Evolutionary conservation across 30 jellyfish, hydroid and myxozoan genomes (phyloP).

Genomic region (Cassiopea xamachana): DNA sequence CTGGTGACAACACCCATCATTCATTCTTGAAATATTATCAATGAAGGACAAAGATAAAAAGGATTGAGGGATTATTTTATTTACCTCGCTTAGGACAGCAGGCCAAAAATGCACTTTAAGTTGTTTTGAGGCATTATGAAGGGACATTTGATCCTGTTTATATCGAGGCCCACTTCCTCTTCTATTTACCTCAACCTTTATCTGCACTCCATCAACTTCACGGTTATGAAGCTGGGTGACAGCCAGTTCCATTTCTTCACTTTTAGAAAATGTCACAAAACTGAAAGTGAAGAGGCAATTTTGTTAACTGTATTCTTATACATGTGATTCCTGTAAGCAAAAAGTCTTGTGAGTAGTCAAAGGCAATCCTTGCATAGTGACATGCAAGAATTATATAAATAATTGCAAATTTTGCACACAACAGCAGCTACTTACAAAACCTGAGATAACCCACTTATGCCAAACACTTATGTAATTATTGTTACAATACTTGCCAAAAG

Average conservation of each 20-base stretch:
- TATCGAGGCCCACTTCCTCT: background rate
- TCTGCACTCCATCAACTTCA: slow-evolving; percentile 72
- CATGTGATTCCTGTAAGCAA: no score
- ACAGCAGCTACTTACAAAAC: no score
- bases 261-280: slow-evolving; percentile 57
- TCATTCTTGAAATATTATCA: background rate
- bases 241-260: slow-evolving; percentile 65
- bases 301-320: no score
- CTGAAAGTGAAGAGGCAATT: slow-evolving; percentile 21
- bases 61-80: background rate
- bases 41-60: background rate
- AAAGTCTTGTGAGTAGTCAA: no score
- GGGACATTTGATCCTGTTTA: background rate
- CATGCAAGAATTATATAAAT: no score
- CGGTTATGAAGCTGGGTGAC: slow-evolving; percentile 44
- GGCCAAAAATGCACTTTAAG: slow-evolving; percentile 58
- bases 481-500: no score
- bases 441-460: no score
- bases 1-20: no score
- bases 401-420: no score
- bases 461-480: no score
- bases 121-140: slow-evolving; percentile 7
- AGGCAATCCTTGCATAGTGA: no score
- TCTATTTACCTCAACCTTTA: slow-evolving; percentile 67
- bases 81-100: slow-evolving; percentile 48